phyloP scores from a whole-genome alignment of 2,888 invertebrate species.

The Hyposoter dolosus region DNA sequence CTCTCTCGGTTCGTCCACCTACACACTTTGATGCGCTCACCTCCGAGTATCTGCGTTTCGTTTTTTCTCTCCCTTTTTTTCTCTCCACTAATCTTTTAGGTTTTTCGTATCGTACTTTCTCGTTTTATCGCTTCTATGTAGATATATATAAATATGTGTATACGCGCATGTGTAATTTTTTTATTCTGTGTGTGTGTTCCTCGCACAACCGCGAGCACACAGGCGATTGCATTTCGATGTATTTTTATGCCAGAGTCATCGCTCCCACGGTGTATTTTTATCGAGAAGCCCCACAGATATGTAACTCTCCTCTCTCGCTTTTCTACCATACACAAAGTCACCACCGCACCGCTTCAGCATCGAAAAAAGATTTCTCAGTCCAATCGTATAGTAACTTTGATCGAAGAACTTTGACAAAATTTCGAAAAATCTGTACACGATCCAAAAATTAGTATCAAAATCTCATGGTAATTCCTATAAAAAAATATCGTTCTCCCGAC shows the following conservation, averaged over 20 bases:
- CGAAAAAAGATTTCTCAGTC: conserved; percentile 46
- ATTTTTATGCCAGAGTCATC: conserved; percentile 84
- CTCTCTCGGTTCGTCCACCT: conserved; percentile 66
- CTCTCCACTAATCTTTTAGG: conserved; percentile 60
- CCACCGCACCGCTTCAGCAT: conserved; percentile 60
- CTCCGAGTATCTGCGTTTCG: conserved; percentile 63
- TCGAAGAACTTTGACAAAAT: neutral
- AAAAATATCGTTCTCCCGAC: neutral
- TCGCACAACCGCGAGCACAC: conserved; percentile 64
- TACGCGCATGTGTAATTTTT: conserved; percentile 46
- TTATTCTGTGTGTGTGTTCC: conserved; percentile 27
- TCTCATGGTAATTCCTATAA: neutral
- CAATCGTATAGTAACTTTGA: neutral
- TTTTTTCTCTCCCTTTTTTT: conserved; percentile 67
- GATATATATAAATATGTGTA: conserved; percentile 36
- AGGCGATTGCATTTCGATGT: conserved; percentile 81
- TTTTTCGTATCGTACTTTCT: conserved; percentile 54
- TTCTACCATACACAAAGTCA: conserved; percentile 26
- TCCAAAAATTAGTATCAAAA: neutral
- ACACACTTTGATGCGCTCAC: conserved; percentile 51
- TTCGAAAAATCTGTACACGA: neutral
- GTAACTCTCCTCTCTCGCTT: conserved; percentile 70
- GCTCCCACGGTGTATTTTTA: conserved; percentile 84
- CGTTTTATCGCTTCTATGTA: conserved; percentile 64
- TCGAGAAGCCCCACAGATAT: conserved; percentile 76